Evolutionary conservation across 2,888 invertebrate species (phyloP), one percentile per base, ranked within the genome.

Genomic region (Ecdyonurus torrentis): DNA sequence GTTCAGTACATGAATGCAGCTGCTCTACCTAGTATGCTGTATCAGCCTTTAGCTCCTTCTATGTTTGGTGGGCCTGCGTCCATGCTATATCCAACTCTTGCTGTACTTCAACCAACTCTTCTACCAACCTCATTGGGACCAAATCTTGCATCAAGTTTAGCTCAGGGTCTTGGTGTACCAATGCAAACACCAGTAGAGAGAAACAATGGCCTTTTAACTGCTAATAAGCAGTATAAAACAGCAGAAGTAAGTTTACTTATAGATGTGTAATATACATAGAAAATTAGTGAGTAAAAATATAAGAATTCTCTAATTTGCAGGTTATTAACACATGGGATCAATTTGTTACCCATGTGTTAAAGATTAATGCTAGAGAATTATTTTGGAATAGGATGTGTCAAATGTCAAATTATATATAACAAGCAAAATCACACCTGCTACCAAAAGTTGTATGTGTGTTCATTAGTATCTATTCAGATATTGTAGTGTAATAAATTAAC

Each of bases 61-160:
- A 69, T 81, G 52, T 78, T 79, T 67, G 73, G 75, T 1, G 0
- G 79, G 76, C 65, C 74, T 79, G 15, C 79, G 0, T 79, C 83
- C 0, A 78, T 85, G 69, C 77, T 87, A 74, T 87, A 85, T 70
- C 78, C 83, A 22, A 79, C 86, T 0, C 71, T 78, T 67, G 70
- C 77, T 1, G 74, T 77, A 64, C 66, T 67, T 66, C 73, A 78
- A 67, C 72, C 76, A 55, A 55, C 55, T n/a, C 10, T 55, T 7
- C 5, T 55, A n/a, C 55, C 10, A 7, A 10, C 55, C 5, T 10
- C 55, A n/a, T n/a, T 55, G 5, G n/a, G 19, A 7, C n/a, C 55
- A 22, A 55, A 15, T 15, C 37, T 37, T 15, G 15, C 7, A 5
- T 55, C 55, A 22, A 55, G 37, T 15, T 15, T 37, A 5, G 15